phyloP scores from a whole-genome alignment of 2,797 vertebrate genomes.

The Chelidonichthys spinosus region DNA sequence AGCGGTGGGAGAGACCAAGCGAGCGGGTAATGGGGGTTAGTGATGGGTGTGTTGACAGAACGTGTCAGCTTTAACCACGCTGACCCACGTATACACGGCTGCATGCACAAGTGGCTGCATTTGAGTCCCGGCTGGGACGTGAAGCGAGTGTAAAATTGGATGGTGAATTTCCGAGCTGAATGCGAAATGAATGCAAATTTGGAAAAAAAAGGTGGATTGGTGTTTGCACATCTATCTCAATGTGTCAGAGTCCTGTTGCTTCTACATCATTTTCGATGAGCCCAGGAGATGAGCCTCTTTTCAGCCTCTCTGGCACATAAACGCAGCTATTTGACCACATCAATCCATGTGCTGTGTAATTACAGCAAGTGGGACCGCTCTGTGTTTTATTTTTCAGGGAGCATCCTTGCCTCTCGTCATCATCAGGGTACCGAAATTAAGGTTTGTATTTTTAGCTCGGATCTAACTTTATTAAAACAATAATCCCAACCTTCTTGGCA shows the following conservation, averaged over 20 bases:
- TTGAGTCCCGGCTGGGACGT: slow-evolving; percentile 79
- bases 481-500: slow-evolving; percentile 59
- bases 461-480: slow-evolving; percentile 65
- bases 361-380: slow-evolving; percentile 35
- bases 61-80: slow-evolving; percentile 84
- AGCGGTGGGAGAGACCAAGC: slow-evolving; percentile 74
- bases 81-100: slow-evolving; percentile 74
- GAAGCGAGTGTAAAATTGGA: slow-evolving; percentile 76
- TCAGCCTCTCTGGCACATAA: slow-evolving; percentile 46
- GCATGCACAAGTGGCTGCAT: slow-evolving; percentile 82
- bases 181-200: slow-evolving; percentile 78
- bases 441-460: slow-evolving; percentile 50
- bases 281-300: slow-evolving; percentile 52
- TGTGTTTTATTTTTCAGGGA: slow-evolving; percentile 30
- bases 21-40: slow-evolving; percentile 85
- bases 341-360: slow-evolving; percentile 57
- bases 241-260: slow-evolving; percentile 65
- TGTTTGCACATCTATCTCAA: slow-evolving; percentile 66
- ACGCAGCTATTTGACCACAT: slow-evolving; percentile 55
- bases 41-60: slow-evolving; percentile 85
- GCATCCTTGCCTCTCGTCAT: slow-evolving; percentile 19
- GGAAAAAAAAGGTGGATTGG: slow-evolving; percentile 67
- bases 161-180: slow-evolving; percentile 70
- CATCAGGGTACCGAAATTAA: slow-evolving; percentile 32
- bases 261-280: slow-evolving; percentile 55